Conservation (phyloP, 2,888 invertebrate species). For the Acholoe squamosa region DNA sequence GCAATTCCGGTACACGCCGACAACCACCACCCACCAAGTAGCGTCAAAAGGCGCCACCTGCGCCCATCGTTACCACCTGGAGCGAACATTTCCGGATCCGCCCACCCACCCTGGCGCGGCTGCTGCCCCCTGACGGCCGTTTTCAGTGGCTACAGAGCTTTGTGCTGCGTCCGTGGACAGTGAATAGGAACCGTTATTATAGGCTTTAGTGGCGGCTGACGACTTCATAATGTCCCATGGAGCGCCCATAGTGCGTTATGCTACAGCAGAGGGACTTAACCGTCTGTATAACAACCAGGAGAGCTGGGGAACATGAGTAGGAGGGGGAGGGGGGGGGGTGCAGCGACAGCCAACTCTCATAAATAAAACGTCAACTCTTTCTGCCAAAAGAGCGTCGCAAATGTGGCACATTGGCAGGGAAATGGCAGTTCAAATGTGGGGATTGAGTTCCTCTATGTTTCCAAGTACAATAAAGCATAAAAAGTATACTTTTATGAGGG, state of each 20-base stretch:
- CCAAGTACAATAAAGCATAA: too few species aligned
- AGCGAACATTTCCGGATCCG: background rate
- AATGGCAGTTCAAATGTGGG: too few species aligned
- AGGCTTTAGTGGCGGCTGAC: background rate
- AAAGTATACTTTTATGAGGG: too few species aligned
- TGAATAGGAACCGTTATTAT: constrained; percentile 21
- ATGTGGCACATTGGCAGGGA: too few species aligned
- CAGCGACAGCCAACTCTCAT: too few species aligned
- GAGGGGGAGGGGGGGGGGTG: too few species aligned
- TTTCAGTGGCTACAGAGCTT: constrained; percentile 4
- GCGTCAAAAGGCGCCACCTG: constrained; percentile 35
- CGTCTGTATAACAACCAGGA: too few species aligned
- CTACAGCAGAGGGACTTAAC: too few species aligned
- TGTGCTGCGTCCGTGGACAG: background rate
- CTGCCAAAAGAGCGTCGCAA: too few species aligned
- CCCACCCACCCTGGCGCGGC: constrained; percentile 12
- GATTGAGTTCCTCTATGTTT: too few species aligned
- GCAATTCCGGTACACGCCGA: background rate
- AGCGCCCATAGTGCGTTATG: background rate
- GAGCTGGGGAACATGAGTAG: too few species aligned
- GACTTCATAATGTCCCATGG: background rate
- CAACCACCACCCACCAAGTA: background rate
- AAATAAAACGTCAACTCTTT: too few species aligned
- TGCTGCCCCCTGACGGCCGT: background rate
- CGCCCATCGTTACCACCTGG: constrained; percentile 27